Conservation (phyloP, 2,888 invertebrate genomes). For the Zaprionus bogoriensis region DNA sequence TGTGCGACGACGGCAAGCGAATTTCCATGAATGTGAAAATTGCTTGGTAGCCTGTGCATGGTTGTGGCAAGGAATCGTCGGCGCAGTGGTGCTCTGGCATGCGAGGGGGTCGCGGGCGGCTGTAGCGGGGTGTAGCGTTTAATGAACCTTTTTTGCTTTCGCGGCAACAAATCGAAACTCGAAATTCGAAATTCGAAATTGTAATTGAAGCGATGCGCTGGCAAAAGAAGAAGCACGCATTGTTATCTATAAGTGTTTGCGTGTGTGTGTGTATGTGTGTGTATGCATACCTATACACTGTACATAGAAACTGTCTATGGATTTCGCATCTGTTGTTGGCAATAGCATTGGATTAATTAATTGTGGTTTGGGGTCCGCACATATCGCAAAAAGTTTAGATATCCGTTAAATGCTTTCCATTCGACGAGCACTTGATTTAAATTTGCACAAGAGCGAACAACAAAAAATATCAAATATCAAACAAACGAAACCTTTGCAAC, state of each 20-base stretch:
- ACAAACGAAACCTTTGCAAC: conserved; percentile 12
- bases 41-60: conserved; percentile 40
- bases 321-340: conserved; percentile 57
- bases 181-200: conserved; percentile 64
- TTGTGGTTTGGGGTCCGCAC: conserved; percentile 67
- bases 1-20: conserved; percentile 44
- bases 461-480: conserved; percentile 3
- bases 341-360: conserved; percentile 71
- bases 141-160: conserved; percentile 55
- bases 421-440: conserved; percentile 56
- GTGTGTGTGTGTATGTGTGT: not conserved
- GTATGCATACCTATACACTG: too few species aligned
- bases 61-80: not conserved
- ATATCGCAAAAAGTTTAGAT: conserved; percentile 66
- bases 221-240: conserved; percentile 10
- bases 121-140: conserved; percentile 58
- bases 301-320: conserved; percentile 47
- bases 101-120: too few species aligned
- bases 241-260: not conserved
- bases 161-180: conserved; percentile 54
- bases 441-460: conserved; percentile 55
- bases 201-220: conserved; percentile 64
- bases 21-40: conserved; percentile 60
- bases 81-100: too few species aligned
- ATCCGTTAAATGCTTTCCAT: conserved; percentile 46